These are phyloP conservation scores for Aurelia sp. DNA, from an alignment of 30 jellyfish, hydroid and myxozoan genomes.

Conservation along the genomic window DNA sequence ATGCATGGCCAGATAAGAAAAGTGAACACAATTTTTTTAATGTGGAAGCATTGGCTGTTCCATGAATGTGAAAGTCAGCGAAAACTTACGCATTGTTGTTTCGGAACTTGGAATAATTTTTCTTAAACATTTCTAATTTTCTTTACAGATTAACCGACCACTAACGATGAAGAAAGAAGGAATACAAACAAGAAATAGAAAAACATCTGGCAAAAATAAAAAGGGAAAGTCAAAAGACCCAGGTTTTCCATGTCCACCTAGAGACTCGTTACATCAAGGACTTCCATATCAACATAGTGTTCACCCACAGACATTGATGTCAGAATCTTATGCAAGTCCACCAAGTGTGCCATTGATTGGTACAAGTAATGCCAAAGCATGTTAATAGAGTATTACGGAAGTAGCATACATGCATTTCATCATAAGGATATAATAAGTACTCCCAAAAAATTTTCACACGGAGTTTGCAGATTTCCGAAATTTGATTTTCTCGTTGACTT, in stretches of 20 bases:
- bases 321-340: constrained; percentile 61
- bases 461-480: too few relatives aligned
- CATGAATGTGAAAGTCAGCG: too few relatives aligned
- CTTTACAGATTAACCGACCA: constrained; percentile 90
- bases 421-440: too few relatives aligned
- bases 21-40: too few relatives aligned
- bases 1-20: too few relatives aligned
- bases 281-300: constrained; percentile 53
- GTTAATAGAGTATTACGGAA: background rate
- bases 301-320: constrained; percentile 47
- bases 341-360: constrained; percentile 33
- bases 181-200: constrained; percentile 96
- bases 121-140: background rate
- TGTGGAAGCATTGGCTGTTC: too few relatives aligned
- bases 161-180: constrained; percentile 98
- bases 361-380: constrained; percentile 41
- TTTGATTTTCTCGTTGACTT: too few relatives aligned
- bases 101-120: too few relatives aligned
- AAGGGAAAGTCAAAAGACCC: constrained; percentile 69
- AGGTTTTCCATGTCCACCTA: constrained; percentile 40
- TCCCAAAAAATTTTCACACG: too few relatives aligned
- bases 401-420: too few relatives aligned
- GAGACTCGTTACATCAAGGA: constrained; percentile 65
- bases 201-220: constrained; percentile 90
- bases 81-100: too few relatives aligned